phyloP scores from a whole-genome alignment of 2,113 vertebrate species.

The Anhinga rufa region DNA sequence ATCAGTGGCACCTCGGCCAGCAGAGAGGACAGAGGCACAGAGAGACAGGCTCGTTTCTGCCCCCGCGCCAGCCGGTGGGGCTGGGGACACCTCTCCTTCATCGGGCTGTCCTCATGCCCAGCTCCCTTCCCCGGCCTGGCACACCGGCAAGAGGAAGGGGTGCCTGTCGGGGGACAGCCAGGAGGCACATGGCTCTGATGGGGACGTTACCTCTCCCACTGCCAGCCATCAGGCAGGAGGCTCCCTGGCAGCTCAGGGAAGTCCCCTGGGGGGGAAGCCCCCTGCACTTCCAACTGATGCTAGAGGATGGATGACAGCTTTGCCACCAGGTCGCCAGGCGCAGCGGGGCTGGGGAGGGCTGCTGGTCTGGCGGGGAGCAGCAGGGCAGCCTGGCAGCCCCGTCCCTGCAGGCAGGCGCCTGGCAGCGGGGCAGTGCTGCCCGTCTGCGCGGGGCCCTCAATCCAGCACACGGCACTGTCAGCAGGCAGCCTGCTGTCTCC shows the following conservation, averaged over 20 bases:
- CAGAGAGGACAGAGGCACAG: neutral
- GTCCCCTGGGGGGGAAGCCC: accelerated
- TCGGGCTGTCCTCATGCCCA: neutral
- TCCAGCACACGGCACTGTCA: slow-evolving; percentile 40
- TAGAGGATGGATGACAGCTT: neutral
- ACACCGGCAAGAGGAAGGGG: neutral
- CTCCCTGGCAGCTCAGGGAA: neutral
- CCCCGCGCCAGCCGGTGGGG: accelerated
- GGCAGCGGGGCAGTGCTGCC: neutral
- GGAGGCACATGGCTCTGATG: neutral
- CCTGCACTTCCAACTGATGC: accelerated
- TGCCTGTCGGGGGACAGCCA: accelerated
- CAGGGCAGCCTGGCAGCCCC: neutral
- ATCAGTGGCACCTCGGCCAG: neutral
- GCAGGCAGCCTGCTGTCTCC: slow-evolving; percentile 67
- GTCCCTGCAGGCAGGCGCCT: neutral
- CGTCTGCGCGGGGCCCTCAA: neutral
- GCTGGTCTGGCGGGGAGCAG: neutral
- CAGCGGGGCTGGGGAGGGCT: neutral
- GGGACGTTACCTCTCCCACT: neutral
- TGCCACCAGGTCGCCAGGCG: neutral
- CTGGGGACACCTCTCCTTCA: neutral
- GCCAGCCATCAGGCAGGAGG: neutral
- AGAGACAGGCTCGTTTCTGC: neutral
- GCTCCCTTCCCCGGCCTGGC: neutral